phyloP scores from a whole-genome alignment of 2,888 invertebrate genomes.

The Leucophenga maculata region DNA sequence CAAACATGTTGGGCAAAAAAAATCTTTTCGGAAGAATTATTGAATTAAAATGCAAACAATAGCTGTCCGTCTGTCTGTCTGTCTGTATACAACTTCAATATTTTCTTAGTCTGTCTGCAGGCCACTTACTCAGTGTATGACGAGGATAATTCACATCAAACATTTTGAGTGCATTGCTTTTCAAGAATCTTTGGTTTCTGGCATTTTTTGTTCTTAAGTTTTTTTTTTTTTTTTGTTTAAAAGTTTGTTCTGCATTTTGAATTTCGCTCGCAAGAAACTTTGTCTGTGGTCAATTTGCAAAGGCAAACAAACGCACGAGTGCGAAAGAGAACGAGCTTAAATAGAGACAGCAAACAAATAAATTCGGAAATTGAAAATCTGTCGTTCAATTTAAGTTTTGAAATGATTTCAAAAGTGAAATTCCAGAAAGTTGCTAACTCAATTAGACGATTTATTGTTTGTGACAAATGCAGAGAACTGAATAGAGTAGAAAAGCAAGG shows the following conservation, averaged over 20 bases:
- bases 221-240: no score
- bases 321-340: no score
- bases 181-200: no score
- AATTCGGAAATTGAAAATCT: constrained; percentile 24
- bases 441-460: constrained; percentile 21
- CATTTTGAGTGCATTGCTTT: constrained; percentile 9
- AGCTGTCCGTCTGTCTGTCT: not conserved
- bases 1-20: no score
- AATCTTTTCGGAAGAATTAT: not conserved
- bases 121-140: no score
- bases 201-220: no score
- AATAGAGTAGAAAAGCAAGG: not conserved
- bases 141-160: not conserved
- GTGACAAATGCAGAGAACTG: not conserved
- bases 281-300: constrained; percentile 15
- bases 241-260: no score
- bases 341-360: constrained; percentile 2
- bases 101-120: no score
- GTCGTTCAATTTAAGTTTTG: constrained; percentile 10
- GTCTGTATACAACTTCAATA: no score
- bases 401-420: constrained; percentile 21
- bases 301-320: not conserved
- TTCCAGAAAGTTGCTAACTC: constrained; percentile 22
- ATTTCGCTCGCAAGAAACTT: not conserved
- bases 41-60: constrained; percentile 7